These are phyloP conservation scores for Macrophya alboannulata DNA, from an alignment of 2,888 invertebrate species.

Conservation along the genomic window DNA sequence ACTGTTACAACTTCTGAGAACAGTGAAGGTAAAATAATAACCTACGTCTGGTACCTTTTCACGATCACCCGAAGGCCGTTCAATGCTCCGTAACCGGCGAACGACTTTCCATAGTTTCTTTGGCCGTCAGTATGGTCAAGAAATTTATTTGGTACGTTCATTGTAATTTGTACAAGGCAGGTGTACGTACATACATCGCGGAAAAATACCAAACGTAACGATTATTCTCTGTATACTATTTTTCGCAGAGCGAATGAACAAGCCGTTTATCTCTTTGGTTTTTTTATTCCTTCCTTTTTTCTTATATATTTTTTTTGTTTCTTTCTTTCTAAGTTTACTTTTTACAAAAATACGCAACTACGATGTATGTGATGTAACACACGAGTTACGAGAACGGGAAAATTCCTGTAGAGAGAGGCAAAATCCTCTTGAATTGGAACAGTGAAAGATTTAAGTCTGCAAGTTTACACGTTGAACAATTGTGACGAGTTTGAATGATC, in stretches of 20 bases:
- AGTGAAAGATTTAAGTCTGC: constrained; percentile 36
- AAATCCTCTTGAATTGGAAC: constrained; percentile 22
- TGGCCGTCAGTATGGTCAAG: not conserved
- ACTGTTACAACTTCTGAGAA: not conserved
- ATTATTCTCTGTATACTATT: not conserved
- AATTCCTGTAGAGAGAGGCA: not conserved
- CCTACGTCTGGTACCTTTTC: constrained; percentile 35
- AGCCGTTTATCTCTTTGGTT: not conserved
- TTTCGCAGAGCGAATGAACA: constrained; percentile 4
- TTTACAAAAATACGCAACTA: not conserved
- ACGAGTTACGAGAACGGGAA: not conserved
- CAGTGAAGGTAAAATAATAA: constrained; percentile 14
- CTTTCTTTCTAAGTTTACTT: not conserved
- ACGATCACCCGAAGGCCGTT: constrained; percentile 53
- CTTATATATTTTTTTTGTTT: not conserved
- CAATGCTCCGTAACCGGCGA: constrained; percentile 39
- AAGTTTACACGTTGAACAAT: not conserved
- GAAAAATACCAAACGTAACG: not conserved
- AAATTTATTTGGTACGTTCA: constrained; percentile 20
- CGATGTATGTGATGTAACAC: constrained; percentile 35
- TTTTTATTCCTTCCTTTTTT: not conserved
- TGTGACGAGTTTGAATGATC: not conserved
- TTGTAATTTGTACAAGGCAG: constrained; percentile 29
- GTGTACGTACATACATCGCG: constrained; percentile 5
- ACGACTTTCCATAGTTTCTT: constrained; percentile 44